These are phyloP conservation scores for Fundulus diaphanus DNA, from an alignment of 2,797 vertebrate species.

Conservation along the genomic window DNA sequence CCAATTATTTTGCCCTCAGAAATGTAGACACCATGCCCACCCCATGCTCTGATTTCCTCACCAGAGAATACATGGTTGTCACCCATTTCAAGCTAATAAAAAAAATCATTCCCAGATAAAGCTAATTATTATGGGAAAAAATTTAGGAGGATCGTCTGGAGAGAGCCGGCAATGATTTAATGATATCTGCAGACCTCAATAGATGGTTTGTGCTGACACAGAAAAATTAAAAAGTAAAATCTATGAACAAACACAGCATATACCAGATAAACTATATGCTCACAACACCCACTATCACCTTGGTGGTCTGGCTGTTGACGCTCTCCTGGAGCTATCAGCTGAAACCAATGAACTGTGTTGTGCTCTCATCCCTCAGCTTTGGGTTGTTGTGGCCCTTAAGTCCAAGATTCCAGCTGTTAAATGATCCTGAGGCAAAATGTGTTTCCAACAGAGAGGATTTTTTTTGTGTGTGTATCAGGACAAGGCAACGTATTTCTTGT, in stretches of 20 bases:
- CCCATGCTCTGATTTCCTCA: background rate
- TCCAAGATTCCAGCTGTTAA: background rate
- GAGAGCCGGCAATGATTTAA: background rate
- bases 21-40: background rate
- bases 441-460: background rate
- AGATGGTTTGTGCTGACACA: background rate
- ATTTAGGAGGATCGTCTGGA: background rate
- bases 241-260: background rate
- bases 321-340: background rate
- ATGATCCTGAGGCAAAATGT: background rate
- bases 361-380: background rate
- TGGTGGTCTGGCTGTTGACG: background rate
- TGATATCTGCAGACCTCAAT: background rate
- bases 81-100: background rate
- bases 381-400: background rate
- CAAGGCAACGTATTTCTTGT: background rate
- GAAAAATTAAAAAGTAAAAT: background rate
- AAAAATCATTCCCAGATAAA: background rate
- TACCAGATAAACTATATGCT: background rate
- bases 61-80: background rate
- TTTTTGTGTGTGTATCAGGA: background rate
- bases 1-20: background rate
- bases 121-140: background rate
- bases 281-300: background rate
- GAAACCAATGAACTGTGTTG: background rate